Evolutionary conservation across 2,113 vertebrate genomes (phyloP), one percentile per base, ranked within the genome.

Genomic region (Oxyruncus cristatus): DNA sequence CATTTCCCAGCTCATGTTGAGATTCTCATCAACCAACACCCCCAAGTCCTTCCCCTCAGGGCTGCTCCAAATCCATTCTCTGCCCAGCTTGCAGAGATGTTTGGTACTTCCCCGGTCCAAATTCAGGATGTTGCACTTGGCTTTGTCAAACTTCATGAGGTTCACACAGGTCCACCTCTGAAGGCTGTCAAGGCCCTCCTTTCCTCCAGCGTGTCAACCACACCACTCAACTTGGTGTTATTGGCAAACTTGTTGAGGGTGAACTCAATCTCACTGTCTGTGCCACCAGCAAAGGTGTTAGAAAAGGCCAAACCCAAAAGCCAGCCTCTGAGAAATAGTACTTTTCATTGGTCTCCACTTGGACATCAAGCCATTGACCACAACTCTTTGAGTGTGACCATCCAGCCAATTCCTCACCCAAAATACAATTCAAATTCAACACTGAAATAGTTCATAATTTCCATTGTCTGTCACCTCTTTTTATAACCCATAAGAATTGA

Each of bases 291-390:
- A 0, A 50, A 13, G 16, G 12, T 3, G 5, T 50, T 5, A 19
- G 24, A 63, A 62, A 50, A 17, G 5, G 5, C 17, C 0, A 0
- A 17, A 58, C 49, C 28, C 33, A 65, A 50, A 50, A 71, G n/a
- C 27, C 6, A 8, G 7, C 9, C 8, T 8, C 3, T 2, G 3
- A 81, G 4, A 32, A 49, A 33, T 4, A 6, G 21, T 5, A 9
- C 9, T 44, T 68, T n/a, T 62, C 22, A 26, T 5, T 56, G 32
- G 8, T 16, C 28, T 76, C 17, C 17, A 14, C 49, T 39, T 30
- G 13, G 28, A 58, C 33, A 39, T 50, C 17, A 55, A 70, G 17
- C 23, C 27, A 56, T 9, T 76, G 33, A 56, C 33, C 2, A 8
- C 10, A 52, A 80, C 20, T 41, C 37, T 76, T 76, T 32, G 8